These are phyloP conservation scores for Prunella strophiata DNA, from an alignment of 2,797 vertebrate species.

Conservation along the genomic window DNA sequence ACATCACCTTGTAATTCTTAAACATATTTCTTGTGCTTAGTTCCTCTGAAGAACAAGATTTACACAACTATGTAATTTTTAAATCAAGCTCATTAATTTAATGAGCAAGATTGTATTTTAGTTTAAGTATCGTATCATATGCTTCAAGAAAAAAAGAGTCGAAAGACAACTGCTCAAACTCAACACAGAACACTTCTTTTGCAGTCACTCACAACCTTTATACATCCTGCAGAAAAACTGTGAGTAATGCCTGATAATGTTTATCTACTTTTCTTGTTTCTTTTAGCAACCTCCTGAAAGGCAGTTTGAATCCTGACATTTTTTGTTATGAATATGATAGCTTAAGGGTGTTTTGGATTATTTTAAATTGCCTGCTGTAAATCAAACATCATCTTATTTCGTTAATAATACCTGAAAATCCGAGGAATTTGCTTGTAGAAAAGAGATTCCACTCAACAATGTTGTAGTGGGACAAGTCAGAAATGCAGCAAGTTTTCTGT, in stretches of 20 bases:
- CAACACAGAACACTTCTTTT: not conserved
- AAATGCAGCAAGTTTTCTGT: not conserved
- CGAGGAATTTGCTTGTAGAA: not conserved
- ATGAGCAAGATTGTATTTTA: no score
- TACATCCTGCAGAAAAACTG: not conserved
- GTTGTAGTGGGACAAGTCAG: not conserved
- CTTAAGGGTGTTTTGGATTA: not conserved
- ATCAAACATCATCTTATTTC: not conserved
- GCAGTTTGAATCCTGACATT: not conserved
- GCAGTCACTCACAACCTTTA: not conserved
- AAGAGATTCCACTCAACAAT: not conserved
- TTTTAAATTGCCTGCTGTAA: not conserved
- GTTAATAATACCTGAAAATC: not conserved
- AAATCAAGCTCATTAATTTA: not conserved
- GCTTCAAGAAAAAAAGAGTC: no score
- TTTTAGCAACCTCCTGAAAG: not conserved
- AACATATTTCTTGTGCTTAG: not conserved
- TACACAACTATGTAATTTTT: not conserved
- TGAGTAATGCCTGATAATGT: not conserved
- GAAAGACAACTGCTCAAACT: not conserved
- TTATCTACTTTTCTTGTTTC: constrained; percentile 1
- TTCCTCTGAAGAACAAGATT: not conserved
- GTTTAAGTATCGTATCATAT: no score
- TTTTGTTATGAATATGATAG: not conserved
- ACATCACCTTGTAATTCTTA: not conserved